A percentile compares a stretch with the other conserved stretches of the same genome.
These are phyloP conservation scores for Schizotus pectinicornis DNA, from an alignment of 2,888 invertebrate species.

Conservation along the genomic window DNA sequence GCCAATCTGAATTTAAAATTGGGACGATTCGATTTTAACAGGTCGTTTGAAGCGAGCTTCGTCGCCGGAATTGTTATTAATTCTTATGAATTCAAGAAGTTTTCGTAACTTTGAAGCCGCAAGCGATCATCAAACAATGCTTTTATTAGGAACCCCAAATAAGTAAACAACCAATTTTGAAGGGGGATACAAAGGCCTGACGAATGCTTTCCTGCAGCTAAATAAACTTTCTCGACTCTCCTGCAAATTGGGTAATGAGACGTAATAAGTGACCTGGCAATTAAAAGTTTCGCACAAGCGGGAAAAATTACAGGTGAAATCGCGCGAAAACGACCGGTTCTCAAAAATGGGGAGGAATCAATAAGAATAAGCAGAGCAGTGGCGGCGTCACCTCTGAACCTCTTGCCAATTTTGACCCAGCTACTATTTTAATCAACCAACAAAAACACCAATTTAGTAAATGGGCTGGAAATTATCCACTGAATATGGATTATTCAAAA, in stretches of 20 bases:
- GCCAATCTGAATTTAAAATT: not conserved
- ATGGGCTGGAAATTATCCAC: no score
- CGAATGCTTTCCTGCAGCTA: slow-evolving; percentile 22
- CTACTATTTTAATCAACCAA: no score
- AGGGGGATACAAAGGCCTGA: slow-evolving; percentile 26
- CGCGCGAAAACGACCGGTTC: not conserved
- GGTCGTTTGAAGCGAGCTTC: no score
- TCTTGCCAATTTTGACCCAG: no score
- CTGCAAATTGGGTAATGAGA: slow-evolving; percentile 27
- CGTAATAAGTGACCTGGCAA: slow-evolving; percentile 27
- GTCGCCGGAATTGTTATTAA: slow-evolving; percentile 17
- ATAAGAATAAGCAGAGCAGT: no score
- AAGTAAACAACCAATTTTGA: slow-evolving; percentile 35
- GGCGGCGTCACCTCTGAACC: no score
- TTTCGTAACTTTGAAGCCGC: slow-evolving; percentile 20
- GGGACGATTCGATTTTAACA: no score
- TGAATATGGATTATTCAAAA: no score
- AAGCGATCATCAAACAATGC: slow-evolving; percentile 33
- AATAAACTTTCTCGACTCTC: slow-evolving; percentile 21
- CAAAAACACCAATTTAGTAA: no score
- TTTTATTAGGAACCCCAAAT: slow-evolving; percentile 33
- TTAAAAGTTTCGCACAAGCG: slow-evolving; percentile 14
- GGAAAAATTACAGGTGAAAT: slow-evolving; percentile 4
- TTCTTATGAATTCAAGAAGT: slow-evolving; percentile 22
- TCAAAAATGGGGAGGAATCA: not conserved